Percentiles rank a stretch among this genome's conserved stretches.
phyloP scores from a whole-genome alignment of 1,140 invertebrate species.

The Uloborus diversus region DNA sequence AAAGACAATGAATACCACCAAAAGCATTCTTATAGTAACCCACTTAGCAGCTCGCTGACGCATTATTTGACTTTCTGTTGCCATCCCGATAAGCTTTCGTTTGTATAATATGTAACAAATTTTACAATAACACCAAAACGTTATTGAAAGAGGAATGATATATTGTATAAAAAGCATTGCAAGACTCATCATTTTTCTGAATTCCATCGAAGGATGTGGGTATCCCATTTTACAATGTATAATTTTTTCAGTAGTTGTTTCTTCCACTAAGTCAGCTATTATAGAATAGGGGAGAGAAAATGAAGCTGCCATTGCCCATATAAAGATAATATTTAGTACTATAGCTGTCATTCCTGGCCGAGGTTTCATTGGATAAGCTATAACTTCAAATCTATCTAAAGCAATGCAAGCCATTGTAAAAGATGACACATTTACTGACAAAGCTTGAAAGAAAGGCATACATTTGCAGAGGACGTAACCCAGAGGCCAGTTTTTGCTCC shows the following conservation, averaged over 20 bases:
- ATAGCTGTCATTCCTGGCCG: conserved; percentile 61
- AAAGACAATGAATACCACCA: conserved; percentile 69
- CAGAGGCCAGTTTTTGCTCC: conserved; percentile 21
- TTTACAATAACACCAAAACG: conserved; percentile 65
- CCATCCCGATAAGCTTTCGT: conserved; percentile 59
- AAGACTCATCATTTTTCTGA: conserved; percentile 66
- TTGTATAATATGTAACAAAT: conserved; percentile 64
- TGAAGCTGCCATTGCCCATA: conserved; percentile 67
- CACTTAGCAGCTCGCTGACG: conserved; percentile 61
- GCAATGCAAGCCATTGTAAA: conserved; percentile 70
- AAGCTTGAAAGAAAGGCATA: conserved; percentile 60
- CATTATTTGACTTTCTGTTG: conserved; percentile 61
- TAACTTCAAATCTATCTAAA: conserved; percentile 68
- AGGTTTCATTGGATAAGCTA: conserved; percentile 67
- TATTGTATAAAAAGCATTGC: conserved; percentile 69
- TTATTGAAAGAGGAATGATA: conserved; percentile 67
- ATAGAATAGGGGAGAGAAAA: conserved; percentile 69
- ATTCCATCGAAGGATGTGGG: conserved; percentile 61
- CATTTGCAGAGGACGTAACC: conserved; percentile 15
- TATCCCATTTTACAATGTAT: conserved; percentile 65
- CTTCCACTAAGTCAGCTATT: conserved; percentile 62
- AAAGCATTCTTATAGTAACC: conserved; percentile 70
- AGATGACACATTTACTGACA: conserved; percentile 69
- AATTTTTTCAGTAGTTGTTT: conserved; percentile 59
- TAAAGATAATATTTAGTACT: conserved; percentile 64